A percentile compares a stretch with the other conserved stretches of the same genome.
Conservation (phyloP, 2,888 invertebrate species). For the Plagodis pulveraria region DNA sequence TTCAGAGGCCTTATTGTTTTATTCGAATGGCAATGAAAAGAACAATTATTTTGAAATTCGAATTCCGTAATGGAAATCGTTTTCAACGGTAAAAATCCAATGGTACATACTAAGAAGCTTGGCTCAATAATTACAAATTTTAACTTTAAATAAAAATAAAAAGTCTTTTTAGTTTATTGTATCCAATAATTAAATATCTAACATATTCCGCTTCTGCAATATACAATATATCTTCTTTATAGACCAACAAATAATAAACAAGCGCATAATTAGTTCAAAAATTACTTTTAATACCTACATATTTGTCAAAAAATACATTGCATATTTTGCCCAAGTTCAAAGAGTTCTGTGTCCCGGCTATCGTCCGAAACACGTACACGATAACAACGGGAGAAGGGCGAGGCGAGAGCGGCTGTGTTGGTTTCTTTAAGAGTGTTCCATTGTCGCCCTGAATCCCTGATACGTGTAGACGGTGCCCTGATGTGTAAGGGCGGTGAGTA, state of each 20-base stretch:
- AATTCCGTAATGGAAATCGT: too few species aligned
- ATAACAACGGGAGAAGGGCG: slow-evolving; percentile 6
- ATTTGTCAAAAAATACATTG: not conserved
- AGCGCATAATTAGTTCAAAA: not conserved
- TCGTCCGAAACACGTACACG: slow-evolving; percentile 24
- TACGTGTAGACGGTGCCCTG: slow-evolving; percentile 27
- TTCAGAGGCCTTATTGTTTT: too few species aligned
- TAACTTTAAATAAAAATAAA: too few species aligned
- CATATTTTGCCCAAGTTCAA: slow-evolving; percentile 1
- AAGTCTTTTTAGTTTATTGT: too few species aligned
- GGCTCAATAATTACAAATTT: too few species aligned
- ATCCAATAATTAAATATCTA: too few species aligned
- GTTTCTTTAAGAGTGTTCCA: slow-evolving; percentile 35
- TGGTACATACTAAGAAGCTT: too few species aligned
- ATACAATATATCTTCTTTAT: not conserved
- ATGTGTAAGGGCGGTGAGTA: not conserved
- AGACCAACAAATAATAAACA: not conserved
- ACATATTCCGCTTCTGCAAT: too few species aligned
- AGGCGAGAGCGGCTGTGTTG: slow-evolving; percentile 2
- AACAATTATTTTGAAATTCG: too few species aligned
- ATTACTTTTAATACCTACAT: not conserved
- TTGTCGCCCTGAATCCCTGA: slow-evolving; percentile 28
- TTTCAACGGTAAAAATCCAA: too few species aligned
- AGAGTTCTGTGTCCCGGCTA: not conserved
- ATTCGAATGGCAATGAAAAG: too few species aligned